Evolutionary conservation across 1,140 invertebrate genomes (phyloP), one percentile per base, ranked within the genome.

Genomic region (Polypedilum vanderplanki): DNA sequence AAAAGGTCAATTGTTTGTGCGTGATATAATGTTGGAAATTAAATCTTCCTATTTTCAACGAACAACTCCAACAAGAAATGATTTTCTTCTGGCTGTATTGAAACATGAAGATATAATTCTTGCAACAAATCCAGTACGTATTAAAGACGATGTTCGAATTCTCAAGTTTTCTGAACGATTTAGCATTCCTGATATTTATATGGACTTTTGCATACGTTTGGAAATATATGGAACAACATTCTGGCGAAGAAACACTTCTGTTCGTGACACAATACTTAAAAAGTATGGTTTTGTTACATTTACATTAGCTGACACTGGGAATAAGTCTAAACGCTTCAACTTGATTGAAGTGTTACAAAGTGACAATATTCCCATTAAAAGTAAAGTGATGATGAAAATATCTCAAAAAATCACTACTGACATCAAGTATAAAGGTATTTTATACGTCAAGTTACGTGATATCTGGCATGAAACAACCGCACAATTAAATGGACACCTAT

Each of bases 221-320:
- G 65, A 70, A 20, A 70, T 70, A 3, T 70, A 70, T 7, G 65
- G 65, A 70, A 70, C 65, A 7, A 70, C 65, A 22, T 70, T 70
- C 20, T 70, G 65, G 65, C 65, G 65, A 20, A 70, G 20, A 70
- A 22, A 70, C 9, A 18, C 65, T 10, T 9, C 65, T 8, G 20
- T 70, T 70, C 65, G 65, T 2, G 65, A 70, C 15, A 70, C 65
- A 70, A 70, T 70, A 17, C 20, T 70, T 7, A 70, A 70, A 18
- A 70, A 22, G 10, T 70, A 70, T 70, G 65, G 65, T 0, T 70
- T 70, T 7, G 18, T 22, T 22, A 70, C 3, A 4, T 70, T 70
- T 20, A 18, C 65, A 8, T 22, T 70, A 22, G 65, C 17, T 18
- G 65, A 70, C 65, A 70, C 17, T 70, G 65, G 20, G 0, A 22